Evolutionary conservation across 2,797 vertebrate species (phyloP).

Genomic region (Acanthurus tractus): DNA sequence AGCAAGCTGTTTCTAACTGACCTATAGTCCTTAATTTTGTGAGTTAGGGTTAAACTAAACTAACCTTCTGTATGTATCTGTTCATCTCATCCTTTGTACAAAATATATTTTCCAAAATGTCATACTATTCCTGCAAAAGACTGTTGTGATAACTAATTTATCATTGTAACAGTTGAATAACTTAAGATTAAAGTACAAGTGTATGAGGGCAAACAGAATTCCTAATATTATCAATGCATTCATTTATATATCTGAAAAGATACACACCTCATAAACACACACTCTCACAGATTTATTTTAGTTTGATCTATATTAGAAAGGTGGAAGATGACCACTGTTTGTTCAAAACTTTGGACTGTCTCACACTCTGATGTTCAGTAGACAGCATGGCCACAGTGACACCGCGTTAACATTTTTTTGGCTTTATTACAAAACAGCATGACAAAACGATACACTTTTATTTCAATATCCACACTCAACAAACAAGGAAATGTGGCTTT

Average conservation of each 20-base stretch:
- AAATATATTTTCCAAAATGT: no score
- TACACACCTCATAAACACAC: background rate
- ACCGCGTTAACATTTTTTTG: slow-evolving; percentile 23
- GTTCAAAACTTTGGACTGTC: background rate
- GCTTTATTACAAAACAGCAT: slow-evolving; percentile 79
- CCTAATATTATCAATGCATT: background rate
- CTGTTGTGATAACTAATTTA: background rate
- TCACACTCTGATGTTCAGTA: background rate
- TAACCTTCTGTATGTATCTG: no score
- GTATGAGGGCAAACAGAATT: background rate
- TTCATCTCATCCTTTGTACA: no score
- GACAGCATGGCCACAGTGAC: slow-evolving; percentile 7
- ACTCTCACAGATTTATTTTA: background rate
- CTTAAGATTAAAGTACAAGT: background rate
- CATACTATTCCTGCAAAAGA: no score
- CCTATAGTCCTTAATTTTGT: background rate
- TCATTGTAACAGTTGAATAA: background rate
- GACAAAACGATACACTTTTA: slow-evolving; percentile 60
- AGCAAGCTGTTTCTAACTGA: background rate
- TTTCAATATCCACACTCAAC: slow-evolving; percentile 50
- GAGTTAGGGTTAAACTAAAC: no score
- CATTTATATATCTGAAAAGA: background rate
- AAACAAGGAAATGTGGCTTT: slow-evolving; percentile 54
- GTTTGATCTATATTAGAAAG: background rate
- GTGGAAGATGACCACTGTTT: background rate